Base-by-base conservation (phyloP, 2,888 invertebrate genomes). In the Drosophila austrosaltans region DNA sequence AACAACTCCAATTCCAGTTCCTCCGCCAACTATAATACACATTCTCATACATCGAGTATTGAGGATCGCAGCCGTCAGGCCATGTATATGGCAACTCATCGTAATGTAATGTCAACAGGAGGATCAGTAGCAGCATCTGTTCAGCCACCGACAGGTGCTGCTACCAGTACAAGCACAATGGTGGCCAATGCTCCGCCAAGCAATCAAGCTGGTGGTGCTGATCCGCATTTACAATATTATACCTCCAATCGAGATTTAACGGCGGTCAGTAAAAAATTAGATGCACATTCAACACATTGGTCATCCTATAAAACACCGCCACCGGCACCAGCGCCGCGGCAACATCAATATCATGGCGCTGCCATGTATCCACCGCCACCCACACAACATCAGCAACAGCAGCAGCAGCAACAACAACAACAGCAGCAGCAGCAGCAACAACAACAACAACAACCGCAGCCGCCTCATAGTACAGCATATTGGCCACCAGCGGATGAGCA, bases 211-310 rank as follows among this genome's bases (percentile, higher is more conserved):
- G 78, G 66, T 28, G 72, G 63, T 12, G 48, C 22, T 25, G 85
- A 87, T 79, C 83, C 83, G 16, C 87, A 87, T 62, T 66, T 85
- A 66, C 87, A 87, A 60, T 83, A 85, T 59, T 83, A 83, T 62
- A 83, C 82, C 53, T 87, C 87, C 20, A 87, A 87, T 53, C 76
- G 82, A 4, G 85, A 80, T 54, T 67, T 85, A 65, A n/a, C 63
- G 16, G 69, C 59, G 20, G 57, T 53, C 53, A 85, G 78, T 30
- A 84, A 88, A 48, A 62, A 82, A 61, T 73, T 75, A 3, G 81
- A 80, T 25, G 36, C 60, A 20, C 65, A 69, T 28, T 40, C 84
- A 36, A 75, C 48, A 48, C 48, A 30, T 25, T 81, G 85, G 81
- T 77, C 48, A 22, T 25, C 90, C 76, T 76, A 78, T 58, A 76